Base-by-base conservation (phyloP, 2,113 vertebrate genomes). In the Xiphophorus maculatus region DNA sequence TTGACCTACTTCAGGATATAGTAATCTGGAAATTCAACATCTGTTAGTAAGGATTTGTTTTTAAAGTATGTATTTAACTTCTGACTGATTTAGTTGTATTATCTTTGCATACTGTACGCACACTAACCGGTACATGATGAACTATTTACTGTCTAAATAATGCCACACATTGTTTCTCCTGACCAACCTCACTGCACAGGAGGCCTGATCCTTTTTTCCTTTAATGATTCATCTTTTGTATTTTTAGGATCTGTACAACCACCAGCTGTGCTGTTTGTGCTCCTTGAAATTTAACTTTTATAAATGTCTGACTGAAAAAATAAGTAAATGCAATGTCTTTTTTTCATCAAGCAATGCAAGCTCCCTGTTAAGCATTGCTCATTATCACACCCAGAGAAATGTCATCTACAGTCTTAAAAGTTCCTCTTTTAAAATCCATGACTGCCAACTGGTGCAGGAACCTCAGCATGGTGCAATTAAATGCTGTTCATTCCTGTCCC, bases 381-480 rank as follows among this genome's bases (percentile, higher is more conserved):
- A 74, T 82, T 90, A 87, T 80, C 73, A 12, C 69, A 74, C 68
- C 25, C 28, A 63, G 62, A 69, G 68, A 87, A 86, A 89, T 88
- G 78, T 81, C 72, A 85, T 77, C 72, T 37, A 9, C 51, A 19
- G 60, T 66, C 51, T 3, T 29, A 70, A 37, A 12, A 22, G 69
- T 81, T 74, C 69, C 22, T 81, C 68, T 66, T 79, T 40, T 58
- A 58, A 62, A 86, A 79, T 61, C 40, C 58, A 44, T 14, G 12
- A 28, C 76, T 80, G 76, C 44, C 86, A 83, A 74, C 67, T 40
- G 79, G 69, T 81, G 68, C 51, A 78, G 62, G 66, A 76, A 88
- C 83, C 75, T 84, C 74, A 77, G 76, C 17, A 9, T 7, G 29
- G 30, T 82, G 80, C 81, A 90, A 87, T 92, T 89, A 88, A 87